Conservation (phyloP, 2,888 invertebrate genomes). For the Invenusta paracnida region DNA sequence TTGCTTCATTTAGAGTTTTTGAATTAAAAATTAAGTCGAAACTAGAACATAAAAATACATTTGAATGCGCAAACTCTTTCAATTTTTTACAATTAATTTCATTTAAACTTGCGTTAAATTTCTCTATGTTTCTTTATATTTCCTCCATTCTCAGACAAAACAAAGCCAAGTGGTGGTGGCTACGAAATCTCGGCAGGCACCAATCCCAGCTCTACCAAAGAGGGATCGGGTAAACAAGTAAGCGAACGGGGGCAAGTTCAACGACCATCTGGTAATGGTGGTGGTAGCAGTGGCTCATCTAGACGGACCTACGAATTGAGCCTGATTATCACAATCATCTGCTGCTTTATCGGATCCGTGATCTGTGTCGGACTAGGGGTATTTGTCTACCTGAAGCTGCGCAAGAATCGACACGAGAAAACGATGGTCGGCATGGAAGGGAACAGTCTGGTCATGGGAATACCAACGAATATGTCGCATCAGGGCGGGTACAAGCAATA, state of each 20-base stretch:
- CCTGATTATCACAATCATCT: neutral
- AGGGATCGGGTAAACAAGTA: neutral
- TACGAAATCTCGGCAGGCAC: no score
- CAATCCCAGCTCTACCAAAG: no score
- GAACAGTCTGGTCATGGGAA: neutral
- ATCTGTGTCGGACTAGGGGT: neutral
- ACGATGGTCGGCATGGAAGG: neutral
- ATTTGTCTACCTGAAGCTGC: neutral
- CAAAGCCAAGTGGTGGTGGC: no score
- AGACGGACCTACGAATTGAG: neutral
- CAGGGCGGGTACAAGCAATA: neutral
- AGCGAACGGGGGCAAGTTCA: neutral
- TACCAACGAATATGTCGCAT: neutral
- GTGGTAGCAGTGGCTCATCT: neutral
- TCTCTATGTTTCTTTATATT: neutral
- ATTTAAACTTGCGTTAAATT: no score
- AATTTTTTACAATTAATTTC: no score
- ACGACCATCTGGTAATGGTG: neutral
- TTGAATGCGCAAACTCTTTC: no score
- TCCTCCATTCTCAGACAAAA: neutral
- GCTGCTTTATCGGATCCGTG: slow-evolving; percentile 5
- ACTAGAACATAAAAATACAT: no score
- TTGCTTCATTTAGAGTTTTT: no score
- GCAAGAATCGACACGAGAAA: slow-evolving; percentile 16
- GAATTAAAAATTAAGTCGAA: no score